These are phyloP conservation scores for Chamaetylas fuelleborni DNA, from an alignment of 2,113 vertebrate species.

Conservation along the genomic window DNA sequence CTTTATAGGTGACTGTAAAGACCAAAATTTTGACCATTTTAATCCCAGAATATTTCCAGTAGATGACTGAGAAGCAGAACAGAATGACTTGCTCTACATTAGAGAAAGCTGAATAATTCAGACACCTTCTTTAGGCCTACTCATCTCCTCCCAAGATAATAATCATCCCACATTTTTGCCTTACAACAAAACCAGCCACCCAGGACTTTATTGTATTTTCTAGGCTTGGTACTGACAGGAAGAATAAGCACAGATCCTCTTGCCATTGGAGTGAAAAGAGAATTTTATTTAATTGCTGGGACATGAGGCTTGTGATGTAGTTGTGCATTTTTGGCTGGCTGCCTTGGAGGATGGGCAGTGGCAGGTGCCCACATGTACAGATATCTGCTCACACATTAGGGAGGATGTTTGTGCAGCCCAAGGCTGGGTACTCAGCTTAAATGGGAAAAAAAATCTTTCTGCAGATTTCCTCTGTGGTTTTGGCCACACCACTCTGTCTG, in stretches of 20 bases:
- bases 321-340: not conserved
- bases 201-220: not conserved
- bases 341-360: not conserved
- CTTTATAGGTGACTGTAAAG: not conserved
- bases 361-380: fast-evolving
- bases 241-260: not conserved
- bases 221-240: not conserved
- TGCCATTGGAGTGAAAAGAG: not conserved
- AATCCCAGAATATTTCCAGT: not conserved
- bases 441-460: not conserved
- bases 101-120: constrained; percentile 15
- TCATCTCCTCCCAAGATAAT: constrained; percentile 9
- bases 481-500: not conserved
- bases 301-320: not conserved
- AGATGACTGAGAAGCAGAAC: not conserved
- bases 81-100: not conserved
- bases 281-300: not conserved
- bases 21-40: not conserved
- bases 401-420: not conserved
- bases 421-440: not conserved
- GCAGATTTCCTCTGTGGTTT: not conserved
- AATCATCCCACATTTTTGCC: not conserved
- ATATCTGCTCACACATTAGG: not conserved
- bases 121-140: not conserved
- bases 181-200: not conserved